These are phyloP conservation scores for Apantesis nais DNA, from an alignment of 2,888 invertebrate genomes.

Conservation along the genomic window DNA sequence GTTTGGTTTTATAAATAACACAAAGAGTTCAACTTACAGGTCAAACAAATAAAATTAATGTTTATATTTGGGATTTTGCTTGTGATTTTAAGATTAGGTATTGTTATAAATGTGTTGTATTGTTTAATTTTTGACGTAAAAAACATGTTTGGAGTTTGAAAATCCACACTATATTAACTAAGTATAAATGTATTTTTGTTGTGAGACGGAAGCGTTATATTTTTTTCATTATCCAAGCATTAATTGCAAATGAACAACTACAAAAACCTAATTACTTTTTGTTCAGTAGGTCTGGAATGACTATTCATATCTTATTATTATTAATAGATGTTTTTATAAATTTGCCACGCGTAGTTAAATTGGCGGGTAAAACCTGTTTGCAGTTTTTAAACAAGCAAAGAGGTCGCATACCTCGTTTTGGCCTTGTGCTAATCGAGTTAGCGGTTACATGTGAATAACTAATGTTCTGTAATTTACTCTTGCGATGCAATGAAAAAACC, in stretches of 20 bases:
- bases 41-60: conserved; percentile 53
- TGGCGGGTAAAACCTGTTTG: conserved; percentile 65
- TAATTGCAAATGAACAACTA: conserved; percentile 40
- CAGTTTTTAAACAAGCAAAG: conserved; percentile 72
- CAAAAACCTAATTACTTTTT: conserved; percentile 62
- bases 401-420: conserved; percentile 80
- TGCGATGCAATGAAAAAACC: conserved; percentile 56
- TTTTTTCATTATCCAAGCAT: conserved; percentile 18
- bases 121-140: neutral
- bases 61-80: conserved; percentile 49
- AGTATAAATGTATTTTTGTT: too few species aligned
- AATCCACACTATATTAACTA: neutral
- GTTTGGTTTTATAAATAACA: conserved; percentile 70
- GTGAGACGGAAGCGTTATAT: neutral
- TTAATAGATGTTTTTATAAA: conserved; percentile 46
- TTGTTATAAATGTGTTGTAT: neutral
- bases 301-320: conserved; percentile 51
- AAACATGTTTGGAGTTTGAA: conserved; percentile 7
- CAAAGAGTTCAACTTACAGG: conserved; percentile 62
- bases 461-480: conserved; percentile 72
- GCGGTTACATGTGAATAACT: conserved; percentile 73
- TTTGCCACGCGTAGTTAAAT: conserved; percentile 50
- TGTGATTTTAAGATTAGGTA: conserved; percentile 32
- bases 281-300: conserved; percentile 54
- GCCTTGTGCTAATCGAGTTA: conserved; percentile 81